A percentile compares a stretch with the other conserved stretches of the same genome.
These are phyloP conservation scores for Tetragnatha versicolor DNA, from an alignment of 1,140 invertebrate species.

Conservation along the genomic window DNA sequence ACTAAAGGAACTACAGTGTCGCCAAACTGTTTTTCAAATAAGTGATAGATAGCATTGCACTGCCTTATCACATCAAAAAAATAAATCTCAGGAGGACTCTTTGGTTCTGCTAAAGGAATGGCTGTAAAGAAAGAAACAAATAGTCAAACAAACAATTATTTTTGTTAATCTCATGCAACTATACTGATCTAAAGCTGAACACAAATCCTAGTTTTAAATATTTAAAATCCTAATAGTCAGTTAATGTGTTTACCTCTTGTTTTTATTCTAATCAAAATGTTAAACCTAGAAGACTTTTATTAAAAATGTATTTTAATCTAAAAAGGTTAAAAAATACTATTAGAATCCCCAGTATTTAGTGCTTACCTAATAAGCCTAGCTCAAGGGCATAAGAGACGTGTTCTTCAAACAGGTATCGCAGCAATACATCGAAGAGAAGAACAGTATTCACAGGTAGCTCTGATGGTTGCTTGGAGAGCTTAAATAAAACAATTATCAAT, in stretches of 20 bases:
- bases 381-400: constrained; percentile 97
- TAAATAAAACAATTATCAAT: constrained; percentile 15
- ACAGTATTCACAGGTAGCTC: constrained; percentile 83
- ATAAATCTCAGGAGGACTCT: constrained; percentile 81
- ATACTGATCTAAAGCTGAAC: too few relatives aligned
- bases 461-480: constrained; percentile 76
- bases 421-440: constrained; percentile 84
- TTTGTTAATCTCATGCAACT: too few relatives aligned
- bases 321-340: background rate
- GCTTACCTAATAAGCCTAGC: constrained; percentile 78
- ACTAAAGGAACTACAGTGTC: constrained; percentile 89
- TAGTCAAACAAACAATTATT: too few relatives aligned
- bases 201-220: too few relatives aligned
- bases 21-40: constrained; percentile 93
- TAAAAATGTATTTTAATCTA: background rate
- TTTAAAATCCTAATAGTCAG: too few relatives aligned
- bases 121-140: constrained; percentile 40
- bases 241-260: too few relatives aligned
- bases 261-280: too few relatives aligned
- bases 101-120: constrained; percentile 88
- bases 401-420: constrained; percentile 87
- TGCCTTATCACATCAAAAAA: constrained; percentile 95
- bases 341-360: background rate
- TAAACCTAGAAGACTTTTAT: too few relatives aligned
- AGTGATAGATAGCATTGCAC: constrained; percentile 93